These are phyloP conservation scores for Phasia obesa DNA, from an alignment of 2,888 invertebrate genomes.

Conservation along the genomic window DNA sequence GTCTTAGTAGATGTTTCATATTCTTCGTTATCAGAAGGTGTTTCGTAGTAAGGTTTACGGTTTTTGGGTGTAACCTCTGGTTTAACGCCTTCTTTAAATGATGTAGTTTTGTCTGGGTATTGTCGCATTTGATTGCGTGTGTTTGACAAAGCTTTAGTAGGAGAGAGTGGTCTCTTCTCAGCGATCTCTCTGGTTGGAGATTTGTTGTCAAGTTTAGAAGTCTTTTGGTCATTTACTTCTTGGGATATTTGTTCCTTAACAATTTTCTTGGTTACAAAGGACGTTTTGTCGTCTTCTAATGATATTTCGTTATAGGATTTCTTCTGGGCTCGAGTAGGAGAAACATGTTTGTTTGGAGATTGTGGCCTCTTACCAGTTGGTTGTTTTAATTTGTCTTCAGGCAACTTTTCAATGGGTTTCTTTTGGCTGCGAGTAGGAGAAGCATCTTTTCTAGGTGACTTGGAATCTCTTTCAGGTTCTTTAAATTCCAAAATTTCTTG, in stretches of 20 bases:
- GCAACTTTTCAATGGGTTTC: neutral
- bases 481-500: conserved; percentile 1
- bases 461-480: neutral
- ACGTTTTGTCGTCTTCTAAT: neutral
- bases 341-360: conserved; percentile 16
- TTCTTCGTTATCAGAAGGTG: neutral
- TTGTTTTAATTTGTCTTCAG: neutral
- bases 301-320: neutral
- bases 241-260: conserved; percentile 6
- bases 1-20: neutral
- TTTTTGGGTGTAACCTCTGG: neutral
- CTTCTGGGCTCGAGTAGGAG: neutral
- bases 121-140: conserved; percentile 4
- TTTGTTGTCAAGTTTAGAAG: neutral
- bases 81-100: neutral
- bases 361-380: neutral
- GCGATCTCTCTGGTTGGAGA: conserved; percentile 2
- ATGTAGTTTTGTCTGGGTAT: neutral
- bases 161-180: conserved; percentile 16
- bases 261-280: neutral
- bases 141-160: conserved; percentile 4
- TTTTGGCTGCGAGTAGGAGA: neutral
- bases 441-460: neutral
- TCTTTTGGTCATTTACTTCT: neutral
- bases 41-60: neutral